Base-by-base conservation (phyloP, 2,797 vertebrate genomes). In the Apogon hyalosoma region DNA sequence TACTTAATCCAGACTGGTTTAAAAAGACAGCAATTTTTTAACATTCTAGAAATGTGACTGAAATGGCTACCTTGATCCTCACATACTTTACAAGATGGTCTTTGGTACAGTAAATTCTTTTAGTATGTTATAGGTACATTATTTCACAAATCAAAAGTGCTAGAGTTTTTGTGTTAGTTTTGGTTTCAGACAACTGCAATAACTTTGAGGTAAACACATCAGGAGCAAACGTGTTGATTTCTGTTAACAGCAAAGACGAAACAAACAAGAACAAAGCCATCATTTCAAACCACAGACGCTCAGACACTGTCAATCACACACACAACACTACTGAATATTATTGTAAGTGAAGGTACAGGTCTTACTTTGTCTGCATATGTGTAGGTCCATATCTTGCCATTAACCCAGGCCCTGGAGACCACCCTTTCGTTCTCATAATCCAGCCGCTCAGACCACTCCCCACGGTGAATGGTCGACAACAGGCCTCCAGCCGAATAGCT, bases 351-450 rank as follows among this genome's bases (percentile, higher is more conserved):
- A 9, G 14, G 7, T 12, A 1, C n/a, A 19, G 19, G 12, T 53
- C 75, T 94, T 88, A 98, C 98, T 95, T 95, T 97, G 92, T 99
- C 98, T 75, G 97, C 92, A 33, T 98, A 99, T 0, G 97, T 98
- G 93, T 98, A 99, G 90, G 95, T 99, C 98, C 98, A 99, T 90
- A 98, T 99, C 93, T 98, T 99, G 21, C 98, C 98, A 63, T 98
- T 98, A 70, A 97, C 95, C 97, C 97, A 99, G 10, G 96, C 97
- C 84, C 97, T 93, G 78, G 96, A 98, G 76, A 97, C 85, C 46
- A 99, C 95, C 85, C 95, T 95, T 63, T 97, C 96, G 6, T 94
- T 96, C 65, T 99, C 98, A 40, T 99, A 99, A 73, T 99, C 97
- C 88, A 97, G 94, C 81, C 95, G 95, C 83, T 99, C 97, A 6